Evolutionary conservation across 2,797 vertebrate genomes (phyloP).

Genomic region (Otolemur crassicaudatus): DNA sequence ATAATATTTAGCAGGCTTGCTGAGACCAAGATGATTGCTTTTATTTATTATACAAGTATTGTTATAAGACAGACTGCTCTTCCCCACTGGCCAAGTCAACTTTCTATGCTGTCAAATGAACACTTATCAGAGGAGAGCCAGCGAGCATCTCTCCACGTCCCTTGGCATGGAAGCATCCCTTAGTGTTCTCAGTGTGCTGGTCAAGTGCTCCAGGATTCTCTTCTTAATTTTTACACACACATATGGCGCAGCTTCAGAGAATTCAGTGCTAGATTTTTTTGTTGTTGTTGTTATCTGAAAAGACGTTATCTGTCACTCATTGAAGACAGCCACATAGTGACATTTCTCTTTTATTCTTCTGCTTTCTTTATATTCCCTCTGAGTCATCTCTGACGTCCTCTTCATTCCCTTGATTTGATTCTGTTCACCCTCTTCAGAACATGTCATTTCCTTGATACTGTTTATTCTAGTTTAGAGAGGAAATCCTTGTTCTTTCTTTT

Average conservation of each 20-base stretch:
- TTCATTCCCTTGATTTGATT: not conserved
- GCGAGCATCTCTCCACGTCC: not conserved
- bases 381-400: not conserved
- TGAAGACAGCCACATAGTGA: not conserved
- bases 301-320: not conserved
- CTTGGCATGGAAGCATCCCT: not conserved
- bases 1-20: not conserved
- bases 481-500: not conserved
- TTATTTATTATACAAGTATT: not conserved
- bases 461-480: not conserved
- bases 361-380: not conserved
- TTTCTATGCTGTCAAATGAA: not conserved
- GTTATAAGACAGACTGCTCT: not conserved
- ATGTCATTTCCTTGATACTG: not conserved
- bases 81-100: not conserved
- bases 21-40: not conserved
- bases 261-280: not conserved
- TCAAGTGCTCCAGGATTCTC: not conserved
- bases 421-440: not conserved
- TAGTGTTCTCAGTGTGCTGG: not conserved
- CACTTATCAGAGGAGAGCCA: not conserved
- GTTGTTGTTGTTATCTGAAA: not conserved
- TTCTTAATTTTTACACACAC: not conserved
- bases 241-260: not conserved
- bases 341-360: not conserved